Conservation (phyloP, 2,888 invertebrate genomes). For the Nemotelus nigrinus region DNA sequence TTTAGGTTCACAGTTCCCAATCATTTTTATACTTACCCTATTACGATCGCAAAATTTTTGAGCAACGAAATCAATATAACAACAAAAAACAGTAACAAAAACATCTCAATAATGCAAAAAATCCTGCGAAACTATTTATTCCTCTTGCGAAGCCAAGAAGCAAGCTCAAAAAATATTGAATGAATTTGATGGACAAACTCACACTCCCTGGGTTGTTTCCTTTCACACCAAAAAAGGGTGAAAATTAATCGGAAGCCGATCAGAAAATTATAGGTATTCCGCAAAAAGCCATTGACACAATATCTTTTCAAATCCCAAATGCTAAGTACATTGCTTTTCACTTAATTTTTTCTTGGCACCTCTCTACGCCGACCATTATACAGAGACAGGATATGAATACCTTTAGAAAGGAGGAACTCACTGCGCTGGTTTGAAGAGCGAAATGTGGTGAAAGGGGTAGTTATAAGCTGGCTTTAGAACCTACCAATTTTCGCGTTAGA, state of each 20-base stretch:
- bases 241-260: constrained; percentile 46
- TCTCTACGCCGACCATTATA: no score
- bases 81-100: constrained; percentile 47
- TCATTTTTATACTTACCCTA: no score
- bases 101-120: constrained; percentile 40
- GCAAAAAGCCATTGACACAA: constrained; percentile 1
- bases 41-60: no score
- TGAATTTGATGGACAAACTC: neutral
- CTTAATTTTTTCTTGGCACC: no score
- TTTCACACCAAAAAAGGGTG: neutral
- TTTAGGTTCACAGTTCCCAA: no score
- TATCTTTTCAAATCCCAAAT: neutral
- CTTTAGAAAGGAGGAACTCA: no score
- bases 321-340: no score
- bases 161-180: neutral
- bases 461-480: constrained; percentile 8
- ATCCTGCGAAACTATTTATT: constrained; percentile 4
- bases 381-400: no score
- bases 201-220: neutral
- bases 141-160: constrained; percentile 9
- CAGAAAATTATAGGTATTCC: constrained; percentile 44
- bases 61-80: constrained; percentile 42
- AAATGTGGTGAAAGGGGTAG: constrained; percentile 38
- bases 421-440: neutral
- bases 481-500: constrained; percentile 29